A percentile compares a stretch with the other conserved stretches of the same genome.
Conservation (phyloP, 2,113 vertebrate species). For the Ceratotherium simum region DNA sequence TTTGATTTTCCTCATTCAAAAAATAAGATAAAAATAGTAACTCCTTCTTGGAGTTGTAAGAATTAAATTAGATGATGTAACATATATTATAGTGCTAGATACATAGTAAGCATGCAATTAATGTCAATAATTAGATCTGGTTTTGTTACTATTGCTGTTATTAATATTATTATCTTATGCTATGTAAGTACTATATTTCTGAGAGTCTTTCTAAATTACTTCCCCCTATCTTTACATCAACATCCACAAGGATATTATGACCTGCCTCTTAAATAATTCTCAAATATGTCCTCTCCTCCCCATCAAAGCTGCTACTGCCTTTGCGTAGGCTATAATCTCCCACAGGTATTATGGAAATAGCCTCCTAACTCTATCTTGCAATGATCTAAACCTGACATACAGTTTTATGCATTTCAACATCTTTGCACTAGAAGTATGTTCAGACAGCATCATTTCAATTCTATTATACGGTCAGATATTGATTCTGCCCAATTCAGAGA, state of each 20-base stretch:
- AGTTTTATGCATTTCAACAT: not conserved
- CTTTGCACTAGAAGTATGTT: not conserved
- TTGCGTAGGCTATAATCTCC: not conserved
- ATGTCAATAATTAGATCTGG: not conserved
- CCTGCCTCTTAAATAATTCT: conserved; percentile 2
- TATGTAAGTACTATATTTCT: not conserved
- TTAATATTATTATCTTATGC: not conserved
- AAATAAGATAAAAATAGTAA: not conserved
- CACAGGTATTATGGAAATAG: not conserved
- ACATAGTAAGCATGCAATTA: not conserved
- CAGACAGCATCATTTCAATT: not conserved
- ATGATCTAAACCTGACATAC: not conserved
- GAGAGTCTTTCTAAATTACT: not conserved
- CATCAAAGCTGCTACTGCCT: not conserved
- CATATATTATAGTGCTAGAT: not conserved
- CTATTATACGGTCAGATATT: not conserved
- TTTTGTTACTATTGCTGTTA: not conserved
- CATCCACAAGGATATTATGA: not conserved
- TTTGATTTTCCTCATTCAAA: not conserved
- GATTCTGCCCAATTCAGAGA: not conserved
- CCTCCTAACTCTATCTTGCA: not conserved
- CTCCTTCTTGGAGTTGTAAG: not conserved
- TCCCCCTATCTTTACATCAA: not conserved
- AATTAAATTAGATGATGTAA: not conserved
- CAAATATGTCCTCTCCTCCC: not conserved